Evolutionary conservation across 2,888 invertebrate genomes (phyloP).

Genomic region (Ceramica pisi): DNA sequence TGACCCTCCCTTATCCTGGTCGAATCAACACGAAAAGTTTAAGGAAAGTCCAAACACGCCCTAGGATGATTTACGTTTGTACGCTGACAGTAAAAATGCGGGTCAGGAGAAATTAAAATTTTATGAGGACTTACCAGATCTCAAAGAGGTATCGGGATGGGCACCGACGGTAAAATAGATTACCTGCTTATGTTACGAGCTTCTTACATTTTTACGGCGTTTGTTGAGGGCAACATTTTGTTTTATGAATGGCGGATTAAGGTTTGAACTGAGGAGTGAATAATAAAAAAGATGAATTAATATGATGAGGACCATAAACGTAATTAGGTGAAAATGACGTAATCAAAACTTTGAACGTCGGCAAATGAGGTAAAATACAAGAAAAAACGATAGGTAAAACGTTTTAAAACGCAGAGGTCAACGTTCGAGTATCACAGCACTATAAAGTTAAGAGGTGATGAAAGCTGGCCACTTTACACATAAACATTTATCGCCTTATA

Average conservation of each 20-base stretch:
- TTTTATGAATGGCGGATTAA: constrained; percentile 66
- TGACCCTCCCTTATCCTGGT: constrained; percentile 84
- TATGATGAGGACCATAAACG: constrained; percentile 19
- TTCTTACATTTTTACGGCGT: constrained; percentile 71
- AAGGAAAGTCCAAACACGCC: constrained; percentile 73
- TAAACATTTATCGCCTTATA: constrained; percentile 59
- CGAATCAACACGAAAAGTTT: constrained; percentile 83
- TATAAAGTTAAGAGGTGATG: constrained; percentile 51
- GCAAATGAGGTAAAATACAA: constrained; percentile 3
- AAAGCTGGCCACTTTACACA: constrained; percentile 51
- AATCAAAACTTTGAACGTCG: constrained; percentile 11
- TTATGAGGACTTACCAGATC: constrained; percentile 75
- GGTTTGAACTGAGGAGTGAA: constrained; percentile 40
- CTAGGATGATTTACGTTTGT: constrained; percentile 81
- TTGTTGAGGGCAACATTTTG: constrained; percentile 65
- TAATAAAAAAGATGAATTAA: constrained; percentile 46
- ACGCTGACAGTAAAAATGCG: constrained; percentile 81
- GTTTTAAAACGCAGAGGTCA: constrained; percentile 24
- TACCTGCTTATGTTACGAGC: constrained; percentile 74
- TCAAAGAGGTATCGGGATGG: constrained; percentile 71
- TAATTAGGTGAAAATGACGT: constrained; percentile 28
- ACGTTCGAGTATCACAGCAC: constrained; percentile 25
- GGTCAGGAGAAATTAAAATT: constrained; percentile 84
- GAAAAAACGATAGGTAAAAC: background rate
- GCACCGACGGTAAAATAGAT: constrained; percentile 69